phyloP scores from a whole-genome alignment of 2,888 invertebrate genomes.

The Smittia sp. region DNA sequence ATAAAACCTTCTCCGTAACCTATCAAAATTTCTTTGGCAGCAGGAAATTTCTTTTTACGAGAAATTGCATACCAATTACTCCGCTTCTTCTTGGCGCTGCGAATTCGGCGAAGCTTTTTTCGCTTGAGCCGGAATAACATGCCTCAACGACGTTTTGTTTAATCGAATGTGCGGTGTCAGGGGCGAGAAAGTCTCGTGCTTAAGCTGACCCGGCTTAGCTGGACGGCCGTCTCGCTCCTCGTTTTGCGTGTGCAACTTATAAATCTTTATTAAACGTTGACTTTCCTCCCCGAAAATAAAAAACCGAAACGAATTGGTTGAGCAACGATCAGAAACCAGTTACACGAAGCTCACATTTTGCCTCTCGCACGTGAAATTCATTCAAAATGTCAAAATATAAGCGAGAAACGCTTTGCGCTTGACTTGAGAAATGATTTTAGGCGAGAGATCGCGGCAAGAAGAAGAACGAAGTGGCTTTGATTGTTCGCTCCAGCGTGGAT shows the following conservation, averaged over 20 bases:
- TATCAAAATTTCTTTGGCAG: conserved; percentile 24
- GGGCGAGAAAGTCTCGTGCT: too few relatives aligned
- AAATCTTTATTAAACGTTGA: background rate
- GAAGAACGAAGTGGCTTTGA: background rate
- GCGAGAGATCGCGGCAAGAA: too few relatives aligned
- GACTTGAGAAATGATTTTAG: background rate
- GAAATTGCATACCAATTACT: conserved; percentile 14
- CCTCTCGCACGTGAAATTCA: background rate
- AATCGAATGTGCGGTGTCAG: too few relatives aligned
- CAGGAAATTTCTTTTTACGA: conserved; percentile 20
- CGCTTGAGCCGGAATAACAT: background rate
- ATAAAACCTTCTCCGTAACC: background rate
- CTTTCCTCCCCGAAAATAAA: background rate
- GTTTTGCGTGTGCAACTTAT: background rate
- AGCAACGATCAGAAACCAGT: background rate
- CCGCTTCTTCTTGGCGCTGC: background rate
- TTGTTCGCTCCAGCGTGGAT: conserved; percentile 1
- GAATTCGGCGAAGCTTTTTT: conserved; percentile 1
- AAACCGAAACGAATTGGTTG: background rate
- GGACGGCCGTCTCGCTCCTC: too few relatives aligned
- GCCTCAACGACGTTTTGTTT: background rate
- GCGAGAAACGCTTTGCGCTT: too few relatives aligned
- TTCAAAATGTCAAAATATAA: conserved; percentile 10
- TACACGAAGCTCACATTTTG: background rate
- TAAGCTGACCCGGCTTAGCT: too few relatives aligned